A percentile compares a stretch with the other conserved stretches of the same genome.
phyloP scores from a whole-genome alignment of 64 coral and sea anemone species.

The Montipora foliosa region DNA sequence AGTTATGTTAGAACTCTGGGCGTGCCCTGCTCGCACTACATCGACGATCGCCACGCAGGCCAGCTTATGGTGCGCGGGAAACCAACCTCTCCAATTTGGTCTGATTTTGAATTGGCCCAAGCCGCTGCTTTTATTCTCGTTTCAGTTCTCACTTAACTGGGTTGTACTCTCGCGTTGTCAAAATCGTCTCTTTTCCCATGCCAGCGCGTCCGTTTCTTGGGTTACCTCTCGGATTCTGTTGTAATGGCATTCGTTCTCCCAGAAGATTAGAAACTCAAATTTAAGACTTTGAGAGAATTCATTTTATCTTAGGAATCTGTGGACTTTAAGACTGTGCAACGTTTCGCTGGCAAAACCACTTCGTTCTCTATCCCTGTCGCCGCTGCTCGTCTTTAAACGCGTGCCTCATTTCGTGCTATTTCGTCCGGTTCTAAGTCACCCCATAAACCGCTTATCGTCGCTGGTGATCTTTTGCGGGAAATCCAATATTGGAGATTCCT shows the following conservation, averaged over 20 bases:
- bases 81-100: neutral
- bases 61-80: conserved; percentile 18
- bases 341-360: conserved; percentile 60
- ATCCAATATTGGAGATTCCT: conserved; percentile 62
- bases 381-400: conserved; percentile 34
- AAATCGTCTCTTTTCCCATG: conserved; percentile 19
- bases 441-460: neutral
- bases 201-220: conserved; percentile 40
- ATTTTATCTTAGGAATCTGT: too few species aligned
- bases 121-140: conserved; percentile 30
- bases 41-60: conserved; percentile 59
- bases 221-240: conserved; percentile 36
- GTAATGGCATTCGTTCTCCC: conserved; percentile 24
- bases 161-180: conserved; percentile 22
- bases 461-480: neutral
- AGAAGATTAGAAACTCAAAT: conserved; percentile 46
- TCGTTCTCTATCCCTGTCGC: conserved; percentile 60
- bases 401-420: conserved; percentile 43
- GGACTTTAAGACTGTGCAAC: conserved; percentile 29
- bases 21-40: conserved; percentile 46
- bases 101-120: conserved; percentile 14
- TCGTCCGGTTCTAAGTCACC: neutral
- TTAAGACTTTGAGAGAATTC: neutral
- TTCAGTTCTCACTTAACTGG: conserved; percentile 14
- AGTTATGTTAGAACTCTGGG: conserved; percentile 47